Base-by-base conservation (phyloP, 2,888 invertebrate species). In the Callimorpha dominula region DNA sequence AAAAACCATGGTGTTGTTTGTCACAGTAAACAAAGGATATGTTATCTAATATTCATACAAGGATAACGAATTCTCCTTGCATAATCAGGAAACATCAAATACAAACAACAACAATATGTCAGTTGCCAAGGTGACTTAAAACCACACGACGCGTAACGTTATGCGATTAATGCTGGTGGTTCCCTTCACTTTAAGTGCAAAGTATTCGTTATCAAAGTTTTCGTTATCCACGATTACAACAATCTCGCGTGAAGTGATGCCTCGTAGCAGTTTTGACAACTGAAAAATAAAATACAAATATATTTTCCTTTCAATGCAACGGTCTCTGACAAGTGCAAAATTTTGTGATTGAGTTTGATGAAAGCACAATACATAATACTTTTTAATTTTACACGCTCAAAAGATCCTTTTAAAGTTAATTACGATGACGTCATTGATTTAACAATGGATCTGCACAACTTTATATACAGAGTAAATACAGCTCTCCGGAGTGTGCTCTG, bases 401-500 rank as follows among this genome's bases (percentile, higher is more conserved):
- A 31, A 31, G 31, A 31, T 31, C 31, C 31, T 31, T 31, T 31
- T 31, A 31, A 31, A 31, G 31, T 31, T 31, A 31, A 9, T 46
- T 1, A 40, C 20, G 40, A 63, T 60, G 4, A 57, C 87, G 86
- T 86, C 52, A n/a, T 3, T 11, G n/a, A 52, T 72, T 72, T 40
- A 75, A 74, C 80, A 91, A 85, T 88, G 94, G 87, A 87, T 66
- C 82, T 87, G 43, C 4, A 66, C 80, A 42, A 67, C 80, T 86
- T 89, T 88, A 89, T 89, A 90, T 91, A 90, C 85, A 86, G 89
- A 90, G 94, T 94, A 94, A 94, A 94, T 94, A 94, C 93, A 91
- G 91, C 90, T 89, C 93, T 91, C 93, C 78, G 79, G 93, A 93
- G 95, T 93, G 92, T 90, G 91, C 92, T 92, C 94, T 93, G 95